Base-by-base conservation (phyloP, 1,140 invertebrate species). In the Nixonia krombeini region DNA sequence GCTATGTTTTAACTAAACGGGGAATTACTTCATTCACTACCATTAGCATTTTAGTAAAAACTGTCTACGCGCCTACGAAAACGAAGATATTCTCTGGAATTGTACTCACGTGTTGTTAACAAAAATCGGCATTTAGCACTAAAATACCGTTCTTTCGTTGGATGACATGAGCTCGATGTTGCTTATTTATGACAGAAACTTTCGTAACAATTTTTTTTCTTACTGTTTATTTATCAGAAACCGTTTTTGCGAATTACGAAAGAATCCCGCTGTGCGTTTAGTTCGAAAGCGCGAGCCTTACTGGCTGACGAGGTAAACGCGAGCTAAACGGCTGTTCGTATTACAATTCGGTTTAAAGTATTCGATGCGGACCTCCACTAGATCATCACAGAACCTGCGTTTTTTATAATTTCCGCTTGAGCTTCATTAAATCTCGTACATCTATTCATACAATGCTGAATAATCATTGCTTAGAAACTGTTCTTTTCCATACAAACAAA, bases 271-370 rank as follows among this genome's bases (percentile, higher is more conserved):
- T 58, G 65, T 83, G 78, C 69, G 81, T 70, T 74, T 78, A 51
- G 75, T 71, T 80, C 70, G 78, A 75, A 82, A 81, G 80, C 80
- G 68, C 77, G 73, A 78, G 75, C 65, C 77, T 77, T 71, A 83
- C 81, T 83, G 80, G 74, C 68, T 75, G 70, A 63, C 55, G 72
- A 81, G 71, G 80, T 81, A 80, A 80, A 80, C 72, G 73, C 75
- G 73, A 79, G 63, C 74, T 78, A 70, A 79, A 69, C 70, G 70
- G 74, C 68, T 73, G 68, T 71, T 61, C 49, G 65, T 77, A 81
- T 78, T 75, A 73, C 74, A 76, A 79, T 81, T 81, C 71, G 66
- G 71, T 81, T 80, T 71, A 66, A 73, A 72, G 70, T 50, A 55
- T 53, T 57, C 55, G 31, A 46, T 63, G 57, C 51, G 49, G 42